These are phyloP conservation scores for Mantis religiosa DNA, from an alignment of 2,888 invertebrate species.

Conservation along the genomic window DNA sequence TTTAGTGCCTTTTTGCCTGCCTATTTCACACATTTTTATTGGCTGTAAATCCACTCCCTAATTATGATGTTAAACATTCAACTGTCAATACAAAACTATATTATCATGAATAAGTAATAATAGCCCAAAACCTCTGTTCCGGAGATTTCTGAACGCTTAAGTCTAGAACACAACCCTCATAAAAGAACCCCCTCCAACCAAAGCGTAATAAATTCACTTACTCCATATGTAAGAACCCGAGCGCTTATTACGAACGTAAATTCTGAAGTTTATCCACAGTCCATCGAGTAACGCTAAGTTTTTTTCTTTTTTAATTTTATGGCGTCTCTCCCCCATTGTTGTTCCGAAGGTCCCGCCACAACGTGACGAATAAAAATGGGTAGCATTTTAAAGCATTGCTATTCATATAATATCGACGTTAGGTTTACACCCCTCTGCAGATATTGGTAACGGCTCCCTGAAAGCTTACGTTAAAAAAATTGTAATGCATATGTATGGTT, in stretches of 20 bases:
- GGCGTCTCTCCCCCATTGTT: not conserved
- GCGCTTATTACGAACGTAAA: not conserved
- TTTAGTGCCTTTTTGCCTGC: too few species aligned
- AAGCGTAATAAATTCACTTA: not conserved
- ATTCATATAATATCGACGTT: not conserved
- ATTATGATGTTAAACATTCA: too few species aligned
- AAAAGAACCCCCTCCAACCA: not conserved
- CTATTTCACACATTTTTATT: too few species aligned
- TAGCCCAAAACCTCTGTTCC: too few species aligned
- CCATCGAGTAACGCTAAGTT: not conserved
- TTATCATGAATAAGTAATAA: too few species aligned
- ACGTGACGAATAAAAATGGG: conserved; percentile 10
- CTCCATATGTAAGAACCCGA: not conserved
- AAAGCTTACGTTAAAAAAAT: conserved; percentile 12
- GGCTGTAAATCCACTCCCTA: too few species aligned
- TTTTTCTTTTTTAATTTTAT: not conserved
- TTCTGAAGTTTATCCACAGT: not conserved
- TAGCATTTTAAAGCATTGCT: not conserved
- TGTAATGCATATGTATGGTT: conserved; percentile 28
- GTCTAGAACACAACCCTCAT: too few species aligned
- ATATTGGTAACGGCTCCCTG: conserved; percentile 1
- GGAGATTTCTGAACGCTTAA: too few species aligned
- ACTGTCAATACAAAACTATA: too few species aligned
- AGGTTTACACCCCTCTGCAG: not conserved
- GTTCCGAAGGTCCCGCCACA: not conserved